phyloP scores from a whole-genome alignment of 2,113 vertebrate genomes.

The Nansenia antarctica region DNA sequence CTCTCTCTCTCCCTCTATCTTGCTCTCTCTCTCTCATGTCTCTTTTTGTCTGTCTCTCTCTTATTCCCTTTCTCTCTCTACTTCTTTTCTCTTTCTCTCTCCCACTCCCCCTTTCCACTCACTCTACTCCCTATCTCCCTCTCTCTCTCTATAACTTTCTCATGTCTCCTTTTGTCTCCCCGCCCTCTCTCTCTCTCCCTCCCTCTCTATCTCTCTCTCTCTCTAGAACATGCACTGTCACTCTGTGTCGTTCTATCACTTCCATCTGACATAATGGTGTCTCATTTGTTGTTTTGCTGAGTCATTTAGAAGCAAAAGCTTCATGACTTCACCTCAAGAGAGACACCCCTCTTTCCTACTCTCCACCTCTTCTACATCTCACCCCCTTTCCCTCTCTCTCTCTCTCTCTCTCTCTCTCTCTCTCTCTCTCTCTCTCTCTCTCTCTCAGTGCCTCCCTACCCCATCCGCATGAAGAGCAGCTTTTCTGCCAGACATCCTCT shows the following conservation, averaged over 20 bases:
- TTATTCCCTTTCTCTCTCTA: not conserved
- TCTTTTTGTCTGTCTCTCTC: conserved; percentile 30
- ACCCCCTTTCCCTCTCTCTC: not conserved
- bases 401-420: not conserved
- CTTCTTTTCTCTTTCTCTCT: conserved; percentile 14
- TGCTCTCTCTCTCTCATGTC: not conserved
- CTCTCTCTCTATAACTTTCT: too few species aligned
- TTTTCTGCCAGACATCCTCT: not conserved
- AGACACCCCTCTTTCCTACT: not conserved
- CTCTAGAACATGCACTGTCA: not conserved
- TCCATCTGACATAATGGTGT: not conserved
- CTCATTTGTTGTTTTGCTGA: not conserved
- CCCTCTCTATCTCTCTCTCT: conserved; percentile 15
- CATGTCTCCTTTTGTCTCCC: conserved; percentile 25
- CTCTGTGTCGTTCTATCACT: not conserved
- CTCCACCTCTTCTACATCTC: not conserved
- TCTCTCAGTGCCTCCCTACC: not conserved
- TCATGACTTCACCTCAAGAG: not conserved
- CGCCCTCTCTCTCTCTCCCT: not conserved
- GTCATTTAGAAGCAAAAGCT: not conserved
- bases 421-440: not conserved
- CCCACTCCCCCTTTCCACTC: too few species aligned
- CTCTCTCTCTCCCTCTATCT: not conserved
- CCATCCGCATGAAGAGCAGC: too few species aligned
- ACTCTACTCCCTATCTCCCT: too few species aligned